Evolutionary conservation across 2,113 vertebrate genomes (phyloP).

Genomic region (Uropsilus gracilis): DNA sequence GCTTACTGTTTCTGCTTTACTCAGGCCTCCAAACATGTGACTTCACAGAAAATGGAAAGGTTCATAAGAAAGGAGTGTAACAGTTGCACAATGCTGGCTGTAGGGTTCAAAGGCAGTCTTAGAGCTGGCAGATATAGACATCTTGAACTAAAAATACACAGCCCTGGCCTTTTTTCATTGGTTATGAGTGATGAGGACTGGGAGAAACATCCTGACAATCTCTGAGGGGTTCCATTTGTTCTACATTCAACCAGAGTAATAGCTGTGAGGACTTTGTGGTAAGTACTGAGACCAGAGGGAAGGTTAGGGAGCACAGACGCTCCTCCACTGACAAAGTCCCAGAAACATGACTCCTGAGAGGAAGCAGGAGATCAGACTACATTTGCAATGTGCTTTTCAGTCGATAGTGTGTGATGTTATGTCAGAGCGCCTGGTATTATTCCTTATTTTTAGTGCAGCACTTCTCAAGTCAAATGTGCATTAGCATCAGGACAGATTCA

Average conservation of each 20-base stretch:
- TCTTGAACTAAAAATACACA: slow-evolving; percentile 48
- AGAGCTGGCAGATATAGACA: background rate
- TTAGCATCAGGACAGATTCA: background rate
- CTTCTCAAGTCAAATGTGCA: background rate
- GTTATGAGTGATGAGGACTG: slow-evolving; percentile 19
- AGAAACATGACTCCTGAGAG: fast-evolving
- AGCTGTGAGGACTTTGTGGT: fast-evolving
- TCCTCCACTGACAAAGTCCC: background rate
- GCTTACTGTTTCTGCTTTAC: slow-evolving; percentile 54
- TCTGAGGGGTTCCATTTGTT: slow-evolving; percentile 18
- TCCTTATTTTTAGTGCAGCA: background rate
- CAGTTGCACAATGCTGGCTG: background rate
- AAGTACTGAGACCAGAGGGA: background rate
- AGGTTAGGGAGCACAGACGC: background rate
- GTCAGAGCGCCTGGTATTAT: background rate
- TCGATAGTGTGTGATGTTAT: no score
- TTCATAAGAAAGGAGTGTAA: background rate
- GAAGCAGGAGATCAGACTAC: background rate
- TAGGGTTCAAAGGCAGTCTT: background rate
- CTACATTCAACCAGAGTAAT: background rate
- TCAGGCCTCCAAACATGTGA: slow-evolving; percentile 31
- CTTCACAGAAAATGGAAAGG: slow-evolving; percentile 53
- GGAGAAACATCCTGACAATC: background rate
- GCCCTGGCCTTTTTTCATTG: background rate
- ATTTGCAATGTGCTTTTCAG: background rate